Percentiles rank a stretch among this genome's conserved stretches.
Conservation (phyloP, 2,797 vertebrate species). For the Trichosurus vulpecula region DNA sequence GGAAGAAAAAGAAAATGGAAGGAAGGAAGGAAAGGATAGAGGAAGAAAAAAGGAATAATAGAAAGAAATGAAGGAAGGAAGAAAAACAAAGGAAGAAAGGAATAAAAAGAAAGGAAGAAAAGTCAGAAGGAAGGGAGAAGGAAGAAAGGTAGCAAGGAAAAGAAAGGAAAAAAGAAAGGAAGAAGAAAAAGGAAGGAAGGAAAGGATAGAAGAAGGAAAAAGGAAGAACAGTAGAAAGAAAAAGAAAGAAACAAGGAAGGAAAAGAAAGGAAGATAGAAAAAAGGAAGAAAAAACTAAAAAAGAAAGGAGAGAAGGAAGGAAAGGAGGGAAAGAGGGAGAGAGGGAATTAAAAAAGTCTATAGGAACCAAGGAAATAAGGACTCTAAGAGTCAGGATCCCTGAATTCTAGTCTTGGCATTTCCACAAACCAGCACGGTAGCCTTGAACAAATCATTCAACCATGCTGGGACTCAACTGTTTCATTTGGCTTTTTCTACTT, state of each 20-base stretch:
- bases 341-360: background rate
- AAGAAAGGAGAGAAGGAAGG: too few species aligned
- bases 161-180: background rate
- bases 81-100: too few species aligned
- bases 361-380: background rate
- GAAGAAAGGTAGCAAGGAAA: background rate
- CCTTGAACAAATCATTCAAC: conserved; percentile 24
- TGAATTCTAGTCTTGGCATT: conserved; percentile 13
- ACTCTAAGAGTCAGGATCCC: background rate
- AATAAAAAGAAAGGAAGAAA: background rate
- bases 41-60: background rate
- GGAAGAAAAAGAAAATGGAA: too few species aligned
- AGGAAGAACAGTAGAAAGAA: too few species aligned
- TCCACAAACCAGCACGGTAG: conserved; percentile 13
- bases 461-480: conserved; percentile 9
- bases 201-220: background rate
- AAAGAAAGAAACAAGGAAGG: background rate
- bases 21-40: background rate
- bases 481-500: background rate
- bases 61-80: background rate
- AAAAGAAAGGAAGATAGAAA: background rate
- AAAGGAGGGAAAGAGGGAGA: background rate
- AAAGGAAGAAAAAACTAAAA: too few species aligned
- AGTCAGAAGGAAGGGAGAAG: background rate
- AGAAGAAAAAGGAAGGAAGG: background rate